phyloP scores from a whole-genome alignment of 2,113 vertebrate genomes.

The Clarias gariepinus region DNA sequence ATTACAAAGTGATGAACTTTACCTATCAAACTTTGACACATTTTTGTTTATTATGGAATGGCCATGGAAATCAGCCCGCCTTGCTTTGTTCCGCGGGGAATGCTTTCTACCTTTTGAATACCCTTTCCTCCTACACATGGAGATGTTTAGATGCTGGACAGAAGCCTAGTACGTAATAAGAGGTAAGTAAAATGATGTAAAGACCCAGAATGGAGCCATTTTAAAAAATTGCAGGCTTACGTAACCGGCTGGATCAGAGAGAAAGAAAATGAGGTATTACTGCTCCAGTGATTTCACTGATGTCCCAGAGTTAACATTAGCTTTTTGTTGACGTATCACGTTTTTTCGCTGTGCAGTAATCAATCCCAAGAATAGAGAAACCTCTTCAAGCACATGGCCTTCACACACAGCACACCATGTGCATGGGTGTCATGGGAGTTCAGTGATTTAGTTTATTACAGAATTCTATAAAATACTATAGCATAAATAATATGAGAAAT shows the following conservation, averaged over 20 bases:
- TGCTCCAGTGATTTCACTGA: neutral
- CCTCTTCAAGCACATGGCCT: neutral
- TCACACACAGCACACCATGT: neutral
- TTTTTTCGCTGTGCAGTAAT: conserved; percentile 2
- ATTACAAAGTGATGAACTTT: neutral
- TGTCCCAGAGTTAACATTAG: neutral
- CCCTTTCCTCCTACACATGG: conserved; percentile 48
- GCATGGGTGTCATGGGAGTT: neutral
- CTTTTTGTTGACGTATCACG: neutral
- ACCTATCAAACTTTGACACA: neutral
- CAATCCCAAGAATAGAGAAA: conserved; percentile 3
- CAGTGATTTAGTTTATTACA: too few species aligned
- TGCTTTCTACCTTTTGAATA: conserved; percentile 10
- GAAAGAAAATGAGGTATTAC: conserved; percentile 17
- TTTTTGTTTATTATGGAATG: conserved; percentile 47
- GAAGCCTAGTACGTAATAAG: conserved; percentile 36
- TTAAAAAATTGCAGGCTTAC: conserved; percentile 33
- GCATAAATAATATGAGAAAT: neutral
- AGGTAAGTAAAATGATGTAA: neutral
- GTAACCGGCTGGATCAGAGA: conserved; percentile 25
- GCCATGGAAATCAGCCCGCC: conserved; percentile 39
- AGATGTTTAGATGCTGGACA: conserved; percentile 45
- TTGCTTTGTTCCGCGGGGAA: conserved; percentile 35
- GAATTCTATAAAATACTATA: neutral
- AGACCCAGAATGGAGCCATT: conserved; percentile 16